Conservation (phyloP, 2,888 invertebrate species). For the Coleophora flavipennella region DNA sequence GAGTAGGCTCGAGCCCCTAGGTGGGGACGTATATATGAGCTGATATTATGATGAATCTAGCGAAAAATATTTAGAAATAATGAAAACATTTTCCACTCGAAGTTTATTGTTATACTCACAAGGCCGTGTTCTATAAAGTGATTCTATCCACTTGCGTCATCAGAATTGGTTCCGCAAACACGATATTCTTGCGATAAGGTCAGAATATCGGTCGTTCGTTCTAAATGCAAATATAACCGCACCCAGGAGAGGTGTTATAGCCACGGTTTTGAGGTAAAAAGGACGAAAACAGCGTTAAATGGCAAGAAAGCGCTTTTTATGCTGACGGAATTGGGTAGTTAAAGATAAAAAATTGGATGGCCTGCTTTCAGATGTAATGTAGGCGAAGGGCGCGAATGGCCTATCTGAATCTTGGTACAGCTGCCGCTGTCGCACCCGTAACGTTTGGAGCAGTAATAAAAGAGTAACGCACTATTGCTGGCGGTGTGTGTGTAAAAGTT, state of each 20-base stretch:
- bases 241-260: slow-evolving; percentile 65
- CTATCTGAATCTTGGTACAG: neutral
- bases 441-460: too few relatives aligned
- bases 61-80: too few relatives aligned
- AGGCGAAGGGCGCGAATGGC: neutral
- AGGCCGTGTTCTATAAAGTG: neutral
- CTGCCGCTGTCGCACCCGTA: too few relatives aligned
- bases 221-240: slow-evolving; percentile 70
- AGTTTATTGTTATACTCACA: neutral
- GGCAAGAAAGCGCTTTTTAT: slow-evolving; percentile 61
- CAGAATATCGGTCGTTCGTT: slow-evolving; percentile 67
- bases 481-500: too few relatives aligned
- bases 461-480: too few relatives aligned
- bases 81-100: neutral
- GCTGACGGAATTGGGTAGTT: slow-evolving; percentile 59
- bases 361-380: slow-evolving; percentile 16
- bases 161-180: slow-evolving; percentile 57
- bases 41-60: too few relatives aligned
- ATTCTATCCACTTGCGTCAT: slow-evolving; percentile 43
- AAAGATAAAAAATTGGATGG: slow-evolving; percentile 60
- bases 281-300: slow-evolving; percentile 65
- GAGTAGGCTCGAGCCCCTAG: too few relatives aligned
- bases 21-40: too few relatives aligned
- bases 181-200: slow-evolving; percentile 66
- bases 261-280: slow-evolving; percentile 63